phyloP scores from a whole-genome alignment of 2,113 vertebrate genomes.

The Corapipo altera region DNA sequence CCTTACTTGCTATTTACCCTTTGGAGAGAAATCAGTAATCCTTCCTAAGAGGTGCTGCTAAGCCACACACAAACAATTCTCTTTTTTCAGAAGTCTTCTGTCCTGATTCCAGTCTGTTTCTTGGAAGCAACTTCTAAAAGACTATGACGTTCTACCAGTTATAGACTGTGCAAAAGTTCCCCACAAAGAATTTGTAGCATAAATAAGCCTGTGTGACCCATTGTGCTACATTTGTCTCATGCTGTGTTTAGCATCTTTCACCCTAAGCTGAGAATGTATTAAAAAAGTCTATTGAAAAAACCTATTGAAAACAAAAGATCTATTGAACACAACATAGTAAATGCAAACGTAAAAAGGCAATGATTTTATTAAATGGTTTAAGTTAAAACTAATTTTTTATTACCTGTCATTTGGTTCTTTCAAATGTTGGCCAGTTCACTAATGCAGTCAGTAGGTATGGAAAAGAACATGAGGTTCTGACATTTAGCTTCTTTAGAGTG shows the following conservation, averaged over 20 bases:
- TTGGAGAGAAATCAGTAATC: neutral
- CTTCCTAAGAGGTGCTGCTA: neutral
- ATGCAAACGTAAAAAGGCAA: neutral
- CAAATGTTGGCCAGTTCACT: neutral
- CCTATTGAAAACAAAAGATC: neutral
- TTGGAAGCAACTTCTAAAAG: neutral
- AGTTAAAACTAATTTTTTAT: neutral
- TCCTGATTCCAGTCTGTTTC: neutral
- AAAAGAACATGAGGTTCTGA: neutral
- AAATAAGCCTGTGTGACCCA: neutral
- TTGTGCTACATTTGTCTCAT: neutral
- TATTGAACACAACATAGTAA: neutral
- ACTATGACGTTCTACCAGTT: neutral
- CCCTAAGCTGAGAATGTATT: neutral
- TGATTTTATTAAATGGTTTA: neutral
- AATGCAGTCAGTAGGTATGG: neutral
- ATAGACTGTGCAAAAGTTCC: neutral
- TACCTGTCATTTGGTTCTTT: neutral
- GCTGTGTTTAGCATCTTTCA: neutral
- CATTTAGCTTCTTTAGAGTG: neutral
- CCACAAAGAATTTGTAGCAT: neutral
- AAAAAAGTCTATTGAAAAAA: neutral
- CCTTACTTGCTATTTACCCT: neutral
- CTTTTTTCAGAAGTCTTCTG: neutral
- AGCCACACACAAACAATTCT: neutral